Base-by-base conservation (phyloP, 2,888 invertebrate species). In the Hetaerina titia region DNA sequence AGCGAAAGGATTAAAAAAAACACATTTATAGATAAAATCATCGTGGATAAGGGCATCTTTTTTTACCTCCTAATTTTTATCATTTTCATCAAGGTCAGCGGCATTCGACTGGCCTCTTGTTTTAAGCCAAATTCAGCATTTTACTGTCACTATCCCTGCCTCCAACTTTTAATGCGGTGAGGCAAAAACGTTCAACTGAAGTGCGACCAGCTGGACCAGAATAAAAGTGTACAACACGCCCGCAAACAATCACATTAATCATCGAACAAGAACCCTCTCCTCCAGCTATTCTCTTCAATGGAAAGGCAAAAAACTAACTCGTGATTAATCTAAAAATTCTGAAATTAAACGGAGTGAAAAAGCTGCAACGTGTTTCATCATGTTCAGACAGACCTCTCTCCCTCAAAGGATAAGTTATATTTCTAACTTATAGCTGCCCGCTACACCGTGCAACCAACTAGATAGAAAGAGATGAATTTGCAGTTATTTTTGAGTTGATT, bases 211-310 rank as follows among this genome's bases (percentile, higher is more conserved):
- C 69, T 69, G 69, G 17, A 69, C 19, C n/a, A 22, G 69, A 69
- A 69, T 69, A n/a, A 69, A 69, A 69, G 69, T 8, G n/a, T n/a
- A n/a, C n/a, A 22, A 69, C 81, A 81, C 15, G n/a, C 13, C 13
- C 31, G 81, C 31, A 81, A 81, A 81, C 81, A 81, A 81, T 81
- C 81, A 31, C 81, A 81, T 81, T 81, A 81, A 81, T 81, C 81
- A 81, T 81, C 31, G 31, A 31, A 81, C 31, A 13, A 81, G 25
- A 8, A 13, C 31, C 81, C 31, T 31, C 81, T 25, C 81, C 31
- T 81, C 81, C 81, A 81, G 13, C 81, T 13, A 13, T 81, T 31
- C 81, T 22, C 31, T 22, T 31, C 81, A 81, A 11, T 1, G 81
- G 81, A 81, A 81, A 81, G 31, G 31, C 81, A 81, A 81, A 81